Evolutionary conservation across 1,140 invertebrate species (phyloP).

Genomic region (Formica exsecta): DNA sequence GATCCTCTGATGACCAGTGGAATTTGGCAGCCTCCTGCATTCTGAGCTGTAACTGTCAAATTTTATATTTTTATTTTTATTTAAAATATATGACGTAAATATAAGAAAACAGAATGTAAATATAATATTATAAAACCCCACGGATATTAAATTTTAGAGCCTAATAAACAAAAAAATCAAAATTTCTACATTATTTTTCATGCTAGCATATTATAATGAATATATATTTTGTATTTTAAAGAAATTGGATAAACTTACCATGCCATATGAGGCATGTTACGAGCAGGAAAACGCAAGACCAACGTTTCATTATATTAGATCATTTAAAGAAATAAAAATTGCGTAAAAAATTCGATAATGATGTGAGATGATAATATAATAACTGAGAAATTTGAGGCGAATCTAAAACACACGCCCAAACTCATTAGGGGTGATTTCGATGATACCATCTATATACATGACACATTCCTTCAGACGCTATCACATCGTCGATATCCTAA

Average conservation of each 20-base stretch:
- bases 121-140: not conserved
- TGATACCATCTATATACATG: not conserved
- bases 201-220: not conserved
- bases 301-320: slow-evolving; percentile 56
- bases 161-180: too few relatives aligned
- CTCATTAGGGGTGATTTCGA: not conserved
- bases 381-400: slow-evolving; percentile 9
- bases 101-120: not conserved
- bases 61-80: not conserved
- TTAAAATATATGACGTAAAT: not conserved
- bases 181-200: not conserved
- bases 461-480: not conserved
- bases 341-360: not conserved
- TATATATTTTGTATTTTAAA: not conserved
- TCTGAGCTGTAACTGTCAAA: slow-evolving; percentile 21
- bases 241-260: slow-evolving; percentile 54
- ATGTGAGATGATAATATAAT: not conserved
- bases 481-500: too few relatives aligned
- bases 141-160: not conserved
- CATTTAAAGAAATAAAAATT: not conserved
- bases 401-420: slow-evolving; percentile 46
- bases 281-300: slow-evolving; percentile 8
- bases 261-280: slow-evolving; percentile 19
- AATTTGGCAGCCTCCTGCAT: slow-evolving; percentile 86
- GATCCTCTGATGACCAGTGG: slow-evolving; percentile 92